These are phyloP conservation scores for Otocyon megalotis DNA, from an alignment of 2,113 vertebrate species.

Conservation along the genomic window DNA sequence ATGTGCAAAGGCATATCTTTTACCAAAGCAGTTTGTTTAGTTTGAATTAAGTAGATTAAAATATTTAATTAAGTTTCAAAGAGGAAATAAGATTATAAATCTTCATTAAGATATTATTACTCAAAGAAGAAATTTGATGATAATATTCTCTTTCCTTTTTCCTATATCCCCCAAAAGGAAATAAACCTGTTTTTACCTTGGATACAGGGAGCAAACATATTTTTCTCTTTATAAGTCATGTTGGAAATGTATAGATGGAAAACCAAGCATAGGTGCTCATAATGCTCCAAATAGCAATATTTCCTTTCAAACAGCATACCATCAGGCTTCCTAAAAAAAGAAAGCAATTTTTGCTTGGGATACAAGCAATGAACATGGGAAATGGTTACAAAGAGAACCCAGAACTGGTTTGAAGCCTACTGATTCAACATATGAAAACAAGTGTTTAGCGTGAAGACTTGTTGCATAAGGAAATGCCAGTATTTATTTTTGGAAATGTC, in stretches of 20 bases:
- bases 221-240: not conserved
- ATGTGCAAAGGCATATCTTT: not conserved
- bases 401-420: not conserved
- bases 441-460: not conserved
- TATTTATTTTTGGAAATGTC: not conserved
- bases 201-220: not conserved
- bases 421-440: constrained; percentile 26
- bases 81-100: not conserved
- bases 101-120: not conserved
- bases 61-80: not conserved
- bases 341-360: not conserved
- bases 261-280: not conserved
- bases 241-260: not conserved
- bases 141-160: not conserved
- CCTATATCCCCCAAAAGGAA: not conserved
- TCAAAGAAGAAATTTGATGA: not conserved
- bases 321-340: not conserved
- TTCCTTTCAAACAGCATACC: not conserved
- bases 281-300: not conserved
- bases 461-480: constrained; percentile 5
- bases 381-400: not conserved
- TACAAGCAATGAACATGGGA: not conserved
- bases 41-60: not conserved
- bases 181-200: not conserved
- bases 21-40: not conserved